phyloP scores from a whole-genome alignment of 2,797 vertebrate species.

The Botia almorhae region DNA sequence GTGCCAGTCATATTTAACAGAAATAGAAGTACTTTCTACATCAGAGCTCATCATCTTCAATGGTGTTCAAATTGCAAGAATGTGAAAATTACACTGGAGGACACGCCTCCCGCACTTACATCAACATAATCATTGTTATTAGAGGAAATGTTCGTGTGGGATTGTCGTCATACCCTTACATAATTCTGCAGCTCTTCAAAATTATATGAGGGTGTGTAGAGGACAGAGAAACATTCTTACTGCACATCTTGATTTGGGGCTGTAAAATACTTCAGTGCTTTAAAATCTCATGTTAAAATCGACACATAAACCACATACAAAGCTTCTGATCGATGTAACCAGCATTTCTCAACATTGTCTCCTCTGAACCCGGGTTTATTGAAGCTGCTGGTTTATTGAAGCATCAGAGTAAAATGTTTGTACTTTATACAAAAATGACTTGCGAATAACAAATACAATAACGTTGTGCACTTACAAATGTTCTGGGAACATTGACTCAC shows the following conservation, averaged over 20 bases:
- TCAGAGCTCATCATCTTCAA: conserved; percentile 1
- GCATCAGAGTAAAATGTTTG: too few relatives aligned
- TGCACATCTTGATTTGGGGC: neutral
- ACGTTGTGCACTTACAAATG: too few relatives aligned
- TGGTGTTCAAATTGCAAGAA: conserved; percentile 6
- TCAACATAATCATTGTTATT: conserved; percentile 9
- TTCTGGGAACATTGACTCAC: too few relatives aligned
- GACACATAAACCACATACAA: too few relatives aligned
- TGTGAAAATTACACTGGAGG: neutral
- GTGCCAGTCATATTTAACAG: neutral
- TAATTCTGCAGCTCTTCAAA: neutral
- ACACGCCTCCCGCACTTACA: neutral
- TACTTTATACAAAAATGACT: too few relatives aligned
- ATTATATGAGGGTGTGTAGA: neutral
- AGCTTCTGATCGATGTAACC: neutral
- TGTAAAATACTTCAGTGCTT: neutral
- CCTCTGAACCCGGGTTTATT: neutral
- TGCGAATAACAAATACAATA: too few relatives aligned
- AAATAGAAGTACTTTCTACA: neutral
- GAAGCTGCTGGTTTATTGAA: too few relatives aligned
- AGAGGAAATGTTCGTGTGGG: neutral
- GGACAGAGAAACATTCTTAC: neutral
- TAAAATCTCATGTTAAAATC: neutral
- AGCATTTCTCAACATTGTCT: neutral
- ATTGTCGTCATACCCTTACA: neutral